Conservation (phyloP, 2,888 invertebrate genomes). For the Neria commutata region DNA sequence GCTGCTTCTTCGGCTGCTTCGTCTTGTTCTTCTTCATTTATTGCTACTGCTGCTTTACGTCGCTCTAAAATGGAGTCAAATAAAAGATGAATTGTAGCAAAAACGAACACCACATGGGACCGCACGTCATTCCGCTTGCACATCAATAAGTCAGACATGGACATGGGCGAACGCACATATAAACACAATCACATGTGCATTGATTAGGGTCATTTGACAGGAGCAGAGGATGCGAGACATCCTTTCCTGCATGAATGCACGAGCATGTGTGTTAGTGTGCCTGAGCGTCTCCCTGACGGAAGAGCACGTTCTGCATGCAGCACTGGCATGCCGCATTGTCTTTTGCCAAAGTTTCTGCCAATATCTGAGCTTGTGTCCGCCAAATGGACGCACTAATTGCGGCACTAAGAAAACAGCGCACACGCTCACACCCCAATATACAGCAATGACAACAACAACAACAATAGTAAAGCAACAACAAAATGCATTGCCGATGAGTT, state of each 20-base stretch:
- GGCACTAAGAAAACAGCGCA: constrained; percentile 26
- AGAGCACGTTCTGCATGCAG: constrained; percentile 23
- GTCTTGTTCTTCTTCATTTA: too few species aligned
- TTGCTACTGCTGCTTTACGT: too few species aligned
- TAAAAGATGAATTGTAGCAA: constrained; percentile 15
- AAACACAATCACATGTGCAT: constrained; percentile 37
- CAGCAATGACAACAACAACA: too few species aligned
- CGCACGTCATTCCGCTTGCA: constrained; percentile 43
- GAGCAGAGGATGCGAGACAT: neutral
- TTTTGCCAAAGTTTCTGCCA: constrained; percentile 8
- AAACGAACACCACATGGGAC: constrained; percentile 47
- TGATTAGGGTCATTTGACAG: constrained; percentile 58
- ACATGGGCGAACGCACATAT: too few species aligned
- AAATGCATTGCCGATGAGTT: constrained; percentile 54
- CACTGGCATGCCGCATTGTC: constrained; percentile 22
- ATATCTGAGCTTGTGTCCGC: constrained; percentile 8
- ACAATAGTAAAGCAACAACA: too few species aligned
- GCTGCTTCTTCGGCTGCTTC: too few species aligned
- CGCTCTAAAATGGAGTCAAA: constrained; percentile 19
- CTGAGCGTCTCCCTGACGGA: constrained; percentile 24
- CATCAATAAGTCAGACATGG: constrained; percentile 39
- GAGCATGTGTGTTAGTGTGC: constrained; percentile 12
- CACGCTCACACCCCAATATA: too few species aligned
- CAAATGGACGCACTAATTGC: constrained; percentile 36
- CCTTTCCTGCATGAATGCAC: constrained; percentile 12